These are phyloP conservation scores for Aleiodes leptofemur DNA, from an alignment of 2,888 invertebrate species.

Conservation along the genomic window DNA sequence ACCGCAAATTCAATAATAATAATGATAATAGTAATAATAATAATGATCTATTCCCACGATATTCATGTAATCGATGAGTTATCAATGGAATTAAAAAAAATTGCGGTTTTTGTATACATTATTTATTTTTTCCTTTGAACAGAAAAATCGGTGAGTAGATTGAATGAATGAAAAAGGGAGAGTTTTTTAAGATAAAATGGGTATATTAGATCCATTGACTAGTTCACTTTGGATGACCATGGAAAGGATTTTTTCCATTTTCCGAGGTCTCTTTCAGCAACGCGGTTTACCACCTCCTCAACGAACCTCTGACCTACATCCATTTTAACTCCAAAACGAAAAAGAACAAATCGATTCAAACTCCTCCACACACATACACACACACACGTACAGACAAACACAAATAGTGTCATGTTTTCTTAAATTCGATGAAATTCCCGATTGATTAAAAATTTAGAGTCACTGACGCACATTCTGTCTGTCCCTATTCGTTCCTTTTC, in stretches of 20 bases:
- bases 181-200: too few relatives aligned
- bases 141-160: too few relatives aligned
- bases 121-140: too few relatives aligned
- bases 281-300: slow-evolving; percentile 33
- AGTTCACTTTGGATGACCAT: not conserved
- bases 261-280: slow-evolving; percentile 26
- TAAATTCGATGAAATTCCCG: slow-evolving; percentile 17
- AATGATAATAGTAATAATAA: too few relatives aligned
- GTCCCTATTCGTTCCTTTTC: not conserved
- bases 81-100: too few relatives aligned
- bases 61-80: too few relatives aligned
- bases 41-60: too few relatives aligned
- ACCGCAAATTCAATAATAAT: too few relatives aligned
- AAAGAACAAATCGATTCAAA: slow-evolving; percentile 45
- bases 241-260: slow-evolving; percentile 33
- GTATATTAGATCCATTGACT: not conserved
- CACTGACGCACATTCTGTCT: slow-evolving; percentile 13
- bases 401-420: not conserved
- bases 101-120: too few relatives aligned
- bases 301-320: slow-evolving; percentile 46
- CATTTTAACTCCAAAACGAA: slow-evolving; percentile 40
- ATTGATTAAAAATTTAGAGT: not conserved
- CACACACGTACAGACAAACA: too few relatives aligned
- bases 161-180: too few relatives aligned
- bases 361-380: not conserved